A percentile compares a stretch with the other conserved stretches of the same genome.
phyloP scores from a whole-genome alignment of 2,888 invertebrate species.

The Lasioglossum calceatum region DNA sequence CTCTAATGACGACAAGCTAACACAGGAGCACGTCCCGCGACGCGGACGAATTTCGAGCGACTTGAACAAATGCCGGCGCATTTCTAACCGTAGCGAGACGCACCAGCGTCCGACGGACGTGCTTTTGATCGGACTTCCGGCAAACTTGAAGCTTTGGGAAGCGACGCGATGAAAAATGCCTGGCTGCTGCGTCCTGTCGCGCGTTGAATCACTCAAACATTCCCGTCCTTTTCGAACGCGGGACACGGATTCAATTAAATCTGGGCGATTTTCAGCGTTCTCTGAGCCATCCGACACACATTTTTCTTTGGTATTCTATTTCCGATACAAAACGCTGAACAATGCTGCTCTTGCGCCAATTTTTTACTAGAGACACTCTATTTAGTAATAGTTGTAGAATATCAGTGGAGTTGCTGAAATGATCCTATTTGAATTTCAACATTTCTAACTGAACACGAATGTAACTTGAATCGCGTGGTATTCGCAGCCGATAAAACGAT shows the following conservation, averaged over 20 bases:
- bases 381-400: no score
- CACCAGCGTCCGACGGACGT: conserved; percentile 50
- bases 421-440: no score
- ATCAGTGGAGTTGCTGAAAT: no score
- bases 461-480: not conserved
- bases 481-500: not conserved
- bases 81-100: conserved; percentile 62
- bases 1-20: conserved; percentile 38
- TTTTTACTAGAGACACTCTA: not conserved
- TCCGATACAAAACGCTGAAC: not conserved
- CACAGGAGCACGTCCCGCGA: conserved; percentile 27
- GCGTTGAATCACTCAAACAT: conserved; percentile 35
- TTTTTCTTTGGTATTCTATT: not conserved
- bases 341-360: not conserved
- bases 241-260: conserved; percentile 35
- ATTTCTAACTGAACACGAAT: not conserved
- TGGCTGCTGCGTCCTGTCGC: conserved; percentile 24
- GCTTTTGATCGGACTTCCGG: conserved; percentile 61
- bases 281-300: not conserved
- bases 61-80: conserved; percentile 64
- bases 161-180: conserved; percentile 44
- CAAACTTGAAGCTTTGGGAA: conserved; percentile 45
- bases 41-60: conserved; percentile 60
- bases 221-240: not conserved
- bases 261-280: not conserved